Evolutionary conservation across 2,113 vertebrate species (phyloP).

Genomic region (Puffinus mauretanicus): DNA sequence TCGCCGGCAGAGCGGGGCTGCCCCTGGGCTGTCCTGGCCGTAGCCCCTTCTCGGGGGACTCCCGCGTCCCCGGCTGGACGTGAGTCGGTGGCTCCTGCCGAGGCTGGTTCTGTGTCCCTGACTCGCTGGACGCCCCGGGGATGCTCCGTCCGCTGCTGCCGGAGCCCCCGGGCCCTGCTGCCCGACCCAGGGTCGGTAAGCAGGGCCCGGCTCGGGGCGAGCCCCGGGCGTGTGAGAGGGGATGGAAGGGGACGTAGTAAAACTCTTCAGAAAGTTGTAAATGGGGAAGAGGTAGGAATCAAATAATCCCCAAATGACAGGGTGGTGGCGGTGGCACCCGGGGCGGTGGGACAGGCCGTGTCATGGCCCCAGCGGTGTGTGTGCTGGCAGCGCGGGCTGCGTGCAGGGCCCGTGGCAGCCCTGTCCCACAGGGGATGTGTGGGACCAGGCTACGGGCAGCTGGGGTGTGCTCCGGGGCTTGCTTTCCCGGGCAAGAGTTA

Average conservation of each 20-base stretch:
- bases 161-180: not conserved
- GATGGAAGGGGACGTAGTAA: not conserved
- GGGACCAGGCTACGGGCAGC: not conserved
- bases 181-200: not conserved
- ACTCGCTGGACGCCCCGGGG: not conserved
- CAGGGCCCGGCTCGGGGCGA: not conserved
- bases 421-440: not conserved
- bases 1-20: not conserved
- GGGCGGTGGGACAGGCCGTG: not conserved
- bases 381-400: not conserved
- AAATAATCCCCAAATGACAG: not conserved
- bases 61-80: not conserved
- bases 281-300: not conserved
- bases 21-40: not conserved
- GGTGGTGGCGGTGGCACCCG: not conserved
- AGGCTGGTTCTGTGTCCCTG: not conserved
- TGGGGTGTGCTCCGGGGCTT: not conserved
- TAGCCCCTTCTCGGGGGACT: not conserved
- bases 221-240: not conserved
- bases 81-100: not conserved
- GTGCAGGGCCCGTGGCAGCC: not conserved
- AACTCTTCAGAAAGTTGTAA: constrained; percentile 11
- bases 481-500: not conserved
- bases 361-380: not conserved
- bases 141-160: not conserved